Evolutionary conservation across 2,888 invertebrate species (phyloP).

Genomic region (Ochropleura plecta): DNA sequence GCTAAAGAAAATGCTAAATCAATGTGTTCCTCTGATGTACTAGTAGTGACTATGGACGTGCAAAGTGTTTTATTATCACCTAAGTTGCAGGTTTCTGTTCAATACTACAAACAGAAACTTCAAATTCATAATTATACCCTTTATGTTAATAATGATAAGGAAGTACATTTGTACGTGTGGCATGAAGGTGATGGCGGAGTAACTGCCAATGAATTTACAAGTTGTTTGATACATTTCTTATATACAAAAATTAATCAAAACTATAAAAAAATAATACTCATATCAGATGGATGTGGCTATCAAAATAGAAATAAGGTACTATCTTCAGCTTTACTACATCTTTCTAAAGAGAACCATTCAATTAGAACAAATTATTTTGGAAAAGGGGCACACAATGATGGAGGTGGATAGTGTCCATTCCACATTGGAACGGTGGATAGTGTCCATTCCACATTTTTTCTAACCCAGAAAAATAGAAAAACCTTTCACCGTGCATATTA

Average conservation of each 20-base stretch:
- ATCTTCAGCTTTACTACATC: too few species aligned
- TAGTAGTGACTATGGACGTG: not conserved
- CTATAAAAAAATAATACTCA: not conserved
- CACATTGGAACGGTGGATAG: not conserved
- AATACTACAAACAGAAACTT: not conserved
- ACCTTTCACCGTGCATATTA: too few species aligned
- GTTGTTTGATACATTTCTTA: not conserved
- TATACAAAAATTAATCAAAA: too few species aligned
- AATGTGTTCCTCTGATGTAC: too few species aligned
- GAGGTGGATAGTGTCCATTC: not conserved
- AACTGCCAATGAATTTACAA: too few species aligned
- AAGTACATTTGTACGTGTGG: too few species aligned
- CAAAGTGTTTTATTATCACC: not conserved
- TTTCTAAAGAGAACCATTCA: too few species aligned
- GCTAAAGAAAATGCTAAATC: constrained; percentile 1
- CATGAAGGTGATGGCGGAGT: too few species aligned
- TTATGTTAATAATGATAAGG: too few species aligned
- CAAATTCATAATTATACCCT: too few species aligned
- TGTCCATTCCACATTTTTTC: too few species aligned
- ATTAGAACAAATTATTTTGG: not conserved
- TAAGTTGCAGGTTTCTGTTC: not conserved
- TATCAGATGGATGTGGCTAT: not conserved
- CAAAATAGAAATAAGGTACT: not conserved
- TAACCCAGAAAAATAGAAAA: constrained; percentile 18
- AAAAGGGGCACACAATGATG: not conserved